Conservation (phyloP, 2,888 invertebrate species). For the Proisotoma minuta region DNA sequence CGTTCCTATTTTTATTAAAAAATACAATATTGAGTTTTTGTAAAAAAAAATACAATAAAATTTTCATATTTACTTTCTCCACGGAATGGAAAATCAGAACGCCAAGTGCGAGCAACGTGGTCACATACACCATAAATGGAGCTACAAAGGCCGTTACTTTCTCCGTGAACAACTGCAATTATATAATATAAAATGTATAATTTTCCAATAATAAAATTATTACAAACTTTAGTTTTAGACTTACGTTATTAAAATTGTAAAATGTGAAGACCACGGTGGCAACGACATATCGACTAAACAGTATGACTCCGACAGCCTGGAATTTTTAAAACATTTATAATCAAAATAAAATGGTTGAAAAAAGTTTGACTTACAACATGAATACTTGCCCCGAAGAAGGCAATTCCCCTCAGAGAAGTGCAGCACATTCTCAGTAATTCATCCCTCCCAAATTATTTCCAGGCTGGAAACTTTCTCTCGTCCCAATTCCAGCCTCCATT, state of each 20-base stretch:
- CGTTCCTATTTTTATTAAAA: slow-evolving; percentile 22
- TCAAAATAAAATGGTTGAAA: not conserved
- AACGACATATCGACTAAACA: slow-evolving; percentile 39
- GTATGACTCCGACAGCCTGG: slow-evolving; percentile 36
- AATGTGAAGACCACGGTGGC: slow-evolving; percentile 40
- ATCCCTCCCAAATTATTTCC: too few species aligned
- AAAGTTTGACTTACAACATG: slow-evolving; percentile 15
- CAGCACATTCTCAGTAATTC: not conserved
- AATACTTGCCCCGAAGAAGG: slow-evolving; percentile 16
- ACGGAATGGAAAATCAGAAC: slow-evolving; percentile 40
- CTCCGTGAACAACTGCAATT: slow-evolving; percentile 35
- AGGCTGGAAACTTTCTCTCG: not conserved
- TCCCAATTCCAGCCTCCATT: too few species aligned
- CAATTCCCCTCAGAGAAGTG: slow-evolving; percentile 18
- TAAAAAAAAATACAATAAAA: not conserved
- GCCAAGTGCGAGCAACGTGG: slow-evolving; percentile 35
- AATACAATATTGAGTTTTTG: not conserved
- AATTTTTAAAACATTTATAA: not conserved
- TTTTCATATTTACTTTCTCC: slow-evolving; percentile 25
- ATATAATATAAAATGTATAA: slow-evolving; percentile 5
- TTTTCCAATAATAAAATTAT: not conserved
- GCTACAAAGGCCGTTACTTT: slow-evolving; percentile 34
- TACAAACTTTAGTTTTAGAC: not conserved
- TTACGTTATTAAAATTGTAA: slow-evolving; percentile 38
- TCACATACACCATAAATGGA: slow-evolving; percentile 38